These are phyloP conservation scores for Myiotriccus ornatus DNA, from an alignment of 2,797 vertebrate species.

Conservation along the genomic window DNA sequence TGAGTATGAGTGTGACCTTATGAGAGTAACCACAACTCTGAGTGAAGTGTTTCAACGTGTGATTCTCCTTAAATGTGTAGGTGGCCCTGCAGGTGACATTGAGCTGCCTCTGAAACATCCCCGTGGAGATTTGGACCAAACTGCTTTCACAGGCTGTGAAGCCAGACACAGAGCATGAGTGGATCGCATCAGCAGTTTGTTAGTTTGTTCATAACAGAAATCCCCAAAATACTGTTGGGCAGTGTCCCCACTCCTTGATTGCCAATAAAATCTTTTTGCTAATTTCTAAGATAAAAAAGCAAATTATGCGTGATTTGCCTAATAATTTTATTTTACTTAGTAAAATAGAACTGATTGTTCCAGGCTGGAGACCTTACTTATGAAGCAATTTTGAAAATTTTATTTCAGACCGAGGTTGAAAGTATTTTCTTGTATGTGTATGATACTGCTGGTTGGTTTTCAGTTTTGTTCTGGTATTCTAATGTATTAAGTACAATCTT, in stretches of 20 bases:
- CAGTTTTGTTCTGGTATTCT: not conserved
- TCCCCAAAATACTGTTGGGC: conserved; percentile 7
- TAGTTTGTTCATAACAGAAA: conserved; percentile 6
- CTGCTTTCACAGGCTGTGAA: not conserved
- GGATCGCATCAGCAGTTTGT: not conserved
- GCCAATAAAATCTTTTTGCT: conserved; percentile 30
- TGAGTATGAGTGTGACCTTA: not conserved
- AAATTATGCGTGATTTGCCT: conserved; percentile 37
- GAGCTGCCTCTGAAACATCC: not conserved
- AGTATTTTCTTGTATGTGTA: not conserved
- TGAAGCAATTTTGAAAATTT: not conserved
- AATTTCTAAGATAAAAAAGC: conserved; percentile 36
- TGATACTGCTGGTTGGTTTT: not conserved
- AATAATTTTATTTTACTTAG: conserved; percentile 52
- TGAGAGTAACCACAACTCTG: fast-evolving
- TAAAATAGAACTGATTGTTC: conserved; percentile 37
- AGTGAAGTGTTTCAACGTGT: fast-evolving
- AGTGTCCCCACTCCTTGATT: not conserved
- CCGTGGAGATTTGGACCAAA: not conserved
- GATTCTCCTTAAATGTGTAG: not conserved
- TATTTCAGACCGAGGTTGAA: not conserved
- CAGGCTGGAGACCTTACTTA: conserved; percentile 25
- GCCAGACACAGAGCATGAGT: conserved; percentile 13
- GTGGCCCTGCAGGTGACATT: not conserved
- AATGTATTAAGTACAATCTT: not conserved